These are phyloP conservation scores for Aricia artaxerxes DNA, from an alignment of 2,888 invertebrate species.

Conservation along the genomic window DNA sequence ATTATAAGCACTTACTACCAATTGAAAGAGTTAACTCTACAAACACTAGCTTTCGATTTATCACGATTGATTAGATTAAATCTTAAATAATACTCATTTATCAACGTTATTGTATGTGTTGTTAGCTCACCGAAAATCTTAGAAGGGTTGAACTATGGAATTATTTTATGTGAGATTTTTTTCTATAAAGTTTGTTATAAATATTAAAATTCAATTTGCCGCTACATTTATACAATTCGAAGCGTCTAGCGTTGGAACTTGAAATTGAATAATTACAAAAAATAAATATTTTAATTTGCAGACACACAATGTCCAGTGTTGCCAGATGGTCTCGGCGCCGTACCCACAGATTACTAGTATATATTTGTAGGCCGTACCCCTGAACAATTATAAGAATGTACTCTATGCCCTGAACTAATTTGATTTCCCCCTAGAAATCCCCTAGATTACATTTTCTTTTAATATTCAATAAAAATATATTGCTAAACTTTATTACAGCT, in stretches of 20 bases:
- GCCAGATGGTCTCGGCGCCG: no score
- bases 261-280: not conserved
- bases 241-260: not conserved
- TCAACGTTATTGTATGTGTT: not conserved
- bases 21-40: slow-evolving; percentile 10
- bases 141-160: not conserved
- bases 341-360: no score
- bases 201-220: not conserved
- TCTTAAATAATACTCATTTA: slow-evolving; percentile 30
- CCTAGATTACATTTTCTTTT: no score
- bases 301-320: not conserved
- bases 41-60: slow-evolving; percentile 29
- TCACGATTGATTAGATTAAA: slow-evolving; percentile 38
- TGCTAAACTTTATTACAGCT: no score
- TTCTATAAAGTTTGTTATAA: no score
- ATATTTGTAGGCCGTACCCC: no score
- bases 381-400: no score
- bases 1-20: slow-evolving; percentile 13
- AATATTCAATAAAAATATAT: no score
- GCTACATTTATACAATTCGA: not conserved
- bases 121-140: not conserved
- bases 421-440: no score
- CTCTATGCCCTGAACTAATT: no score
- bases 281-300: not conserved
- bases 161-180: not conserved